A percentile compares a stretch with the other conserved stretches of the same genome.
phyloP scores from a whole-genome alignment of 2,797 vertebrate species.

The Xiphorhynchus erythropygius region DNA sequence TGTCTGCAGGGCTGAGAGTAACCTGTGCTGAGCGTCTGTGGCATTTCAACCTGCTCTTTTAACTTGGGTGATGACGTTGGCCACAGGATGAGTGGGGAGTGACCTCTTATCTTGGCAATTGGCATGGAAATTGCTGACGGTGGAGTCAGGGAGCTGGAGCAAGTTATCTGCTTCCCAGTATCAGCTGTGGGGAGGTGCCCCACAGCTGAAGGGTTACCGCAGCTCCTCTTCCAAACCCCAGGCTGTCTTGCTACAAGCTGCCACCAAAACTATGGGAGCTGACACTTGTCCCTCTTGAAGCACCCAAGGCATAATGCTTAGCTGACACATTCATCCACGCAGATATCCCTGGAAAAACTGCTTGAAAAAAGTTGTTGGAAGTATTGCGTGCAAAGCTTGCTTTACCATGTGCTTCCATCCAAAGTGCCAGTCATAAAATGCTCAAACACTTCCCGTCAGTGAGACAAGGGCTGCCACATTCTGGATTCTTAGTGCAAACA shows the following conservation, averaged over 20 bases:
- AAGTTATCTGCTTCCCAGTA: not conserved
- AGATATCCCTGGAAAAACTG: not conserved
- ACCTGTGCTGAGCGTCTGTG: not conserved
- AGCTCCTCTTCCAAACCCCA: not conserved
- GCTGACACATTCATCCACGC: accelerated
- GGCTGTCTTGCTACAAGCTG: not conserved
- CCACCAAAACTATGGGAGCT: not conserved
- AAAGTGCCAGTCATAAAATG: not conserved
- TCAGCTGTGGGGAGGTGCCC: not conserved
- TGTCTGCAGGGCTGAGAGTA: not conserved
- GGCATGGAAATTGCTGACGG: not conserved
- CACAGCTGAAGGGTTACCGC: not conserved
- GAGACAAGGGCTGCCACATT: not conserved
- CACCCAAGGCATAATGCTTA: not conserved
- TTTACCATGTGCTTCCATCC: not conserved
- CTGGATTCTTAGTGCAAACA: accelerated
- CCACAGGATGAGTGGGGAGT: not conserved
- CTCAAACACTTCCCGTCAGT: not conserved
- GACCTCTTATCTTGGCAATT: not conserved
- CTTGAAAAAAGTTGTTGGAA: not conserved
- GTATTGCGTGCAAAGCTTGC: not conserved
- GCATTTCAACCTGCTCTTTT: not conserved
- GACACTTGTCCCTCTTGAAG: not conserved
- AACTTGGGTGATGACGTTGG: not conserved
- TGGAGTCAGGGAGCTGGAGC: not conserved